These are phyloP conservation scores for Sebastiscus tertius DNA, from an alignment of 2,797 vertebrate genomes.

Conservation along the genomic window DNA sequence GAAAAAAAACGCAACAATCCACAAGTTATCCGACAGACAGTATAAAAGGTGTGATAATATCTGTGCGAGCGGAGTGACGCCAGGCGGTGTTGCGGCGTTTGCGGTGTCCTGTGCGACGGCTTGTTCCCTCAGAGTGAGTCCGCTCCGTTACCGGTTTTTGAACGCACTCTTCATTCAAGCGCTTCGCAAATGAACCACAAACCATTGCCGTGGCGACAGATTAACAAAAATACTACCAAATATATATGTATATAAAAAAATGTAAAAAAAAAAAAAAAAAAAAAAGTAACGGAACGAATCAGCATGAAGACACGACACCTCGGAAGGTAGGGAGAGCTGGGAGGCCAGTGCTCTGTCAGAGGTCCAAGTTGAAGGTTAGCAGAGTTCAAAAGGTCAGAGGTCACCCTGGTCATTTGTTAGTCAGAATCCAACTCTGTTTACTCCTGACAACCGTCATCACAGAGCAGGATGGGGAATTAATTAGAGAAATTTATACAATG, in stretches of 20 bases:
- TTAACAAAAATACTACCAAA: background rate
- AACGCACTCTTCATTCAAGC: conserved; percentile 98
- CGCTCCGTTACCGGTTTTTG: conserved; percentile 90
- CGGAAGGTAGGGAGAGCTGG: conserved; percentile 45
- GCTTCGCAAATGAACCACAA: conserved; percentile 72
- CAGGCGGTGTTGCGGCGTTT: conserved; percentile 53
- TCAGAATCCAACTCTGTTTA: conserved; percentile 19
- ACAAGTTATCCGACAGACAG: conserved; percentile 23
- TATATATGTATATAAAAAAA: background rate
- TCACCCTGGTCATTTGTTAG: conserved; percentile 43
- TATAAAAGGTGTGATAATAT: conserved; percentile 31
- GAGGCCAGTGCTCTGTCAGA: conserved; percentile 70
- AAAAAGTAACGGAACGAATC: conserved; percentile 75
- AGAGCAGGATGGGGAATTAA: conserved; percentile 22
- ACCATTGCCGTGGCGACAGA: conserved; percentile 36
- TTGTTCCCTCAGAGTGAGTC: conserved; percentile 92
- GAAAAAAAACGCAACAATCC: background rate
- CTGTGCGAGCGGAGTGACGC: background rate
- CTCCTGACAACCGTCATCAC: background rate
- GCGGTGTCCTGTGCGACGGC: conserved; percentile 73
- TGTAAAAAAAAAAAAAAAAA: background rate
- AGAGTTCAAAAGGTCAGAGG: conserved; percentile 42
- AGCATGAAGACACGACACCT: conserved; percentile 87
- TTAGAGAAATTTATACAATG: conserved; percentile 26
- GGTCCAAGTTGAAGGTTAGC: conserved; percentile 46